Conservation (phyloP, 1,140 invertebrate genomes). For the Drosophila busckii region DNA sequence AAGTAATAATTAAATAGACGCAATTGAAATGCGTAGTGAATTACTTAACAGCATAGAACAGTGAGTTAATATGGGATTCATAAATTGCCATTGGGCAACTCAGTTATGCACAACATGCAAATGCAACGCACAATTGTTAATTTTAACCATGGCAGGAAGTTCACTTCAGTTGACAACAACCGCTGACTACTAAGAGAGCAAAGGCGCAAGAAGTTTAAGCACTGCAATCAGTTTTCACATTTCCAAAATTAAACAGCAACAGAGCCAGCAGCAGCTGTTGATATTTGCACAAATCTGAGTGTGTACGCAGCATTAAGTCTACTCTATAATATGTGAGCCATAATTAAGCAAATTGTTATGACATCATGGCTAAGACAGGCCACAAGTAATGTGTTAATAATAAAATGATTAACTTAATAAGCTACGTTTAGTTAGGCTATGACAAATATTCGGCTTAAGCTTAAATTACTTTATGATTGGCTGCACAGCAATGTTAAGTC, state of each 20-base stretch:
- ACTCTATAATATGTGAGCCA: too few species aligned
- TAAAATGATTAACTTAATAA: too few species aligned
- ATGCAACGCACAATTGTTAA: slow-evolving; percentile 17
- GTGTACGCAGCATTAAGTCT: too few species aligned
- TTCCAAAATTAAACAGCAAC: background rate
- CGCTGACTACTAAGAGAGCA: slow-evolving; percentile 11
- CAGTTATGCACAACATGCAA: slow-evolving; percentile 46
- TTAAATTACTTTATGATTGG: too few species aligned
- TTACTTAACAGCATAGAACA: too few species aligned
- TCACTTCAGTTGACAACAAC: slow-evolving; percentile 1
- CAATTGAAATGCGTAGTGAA: slow-evolving; percentile 21
- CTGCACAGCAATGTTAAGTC: too few species aligned
- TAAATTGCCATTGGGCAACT: slow-evolving; percentile 15
- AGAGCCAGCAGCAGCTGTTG: background rate
- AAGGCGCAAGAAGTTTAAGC: too few species aligned
- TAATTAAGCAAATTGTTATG: background rate
- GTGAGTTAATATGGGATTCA: too few species aligned
- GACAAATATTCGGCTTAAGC: too few species aligned
- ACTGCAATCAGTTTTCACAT: background rate
- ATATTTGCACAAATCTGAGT: background rate
- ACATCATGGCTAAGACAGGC: too few species aligned
- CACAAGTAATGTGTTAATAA: too few species aligned
- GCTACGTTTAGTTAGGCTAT: too few species aligned
- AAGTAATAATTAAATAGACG: slow-evolving; percentile 47
- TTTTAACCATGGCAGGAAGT: slow-evolving; percentile 8